Evolutionary conservation across 2,113 vertebrate species (phyloP), one percentile per base, ranked within the genome.

Genomic region (Thinocorus orbignyianus): DNA sequence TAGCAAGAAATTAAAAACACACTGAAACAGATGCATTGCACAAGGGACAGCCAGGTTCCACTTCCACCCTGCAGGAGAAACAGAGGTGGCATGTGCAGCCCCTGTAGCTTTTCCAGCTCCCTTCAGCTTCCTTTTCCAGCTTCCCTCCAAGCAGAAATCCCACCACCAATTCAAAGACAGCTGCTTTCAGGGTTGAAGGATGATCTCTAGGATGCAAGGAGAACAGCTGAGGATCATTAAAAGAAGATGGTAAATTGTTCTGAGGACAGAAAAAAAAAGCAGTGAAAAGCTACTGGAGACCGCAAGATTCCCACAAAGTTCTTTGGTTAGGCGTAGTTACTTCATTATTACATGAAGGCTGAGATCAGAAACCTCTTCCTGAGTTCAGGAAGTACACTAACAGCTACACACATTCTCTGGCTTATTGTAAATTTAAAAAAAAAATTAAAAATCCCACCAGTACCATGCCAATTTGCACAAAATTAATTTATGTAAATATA

Each of bases 1-100:
- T 44, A 82, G 83, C 35, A 93, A 93, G 74, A 97, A 94, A 87
- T 93, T 92, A 93, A 95, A 95, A 90, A 0, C 48, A 79, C 3
- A 20, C 84, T 95, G 90, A 88, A 96, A 88, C 39, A 74, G 77
- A 96, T 23, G 62, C 42, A 73, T 58, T 9, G 39, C 51, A 44
- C 13, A 55, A 30, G 77, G 84, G n/a, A 49, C 65, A 94, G 18
- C 42, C 26, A 60, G 13, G 70, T 51, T 89, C 51, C 55, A 55
- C 55, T 14, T 20, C n/a, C 73, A 90, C 42, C 24, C 77, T 74
- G 42, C 41, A 78, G 52, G 13, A 90, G 22, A 52, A 91, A 64
- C 8, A 52, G 11, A 86, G 57, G 55, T n/a, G 35, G 25, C 37
- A 65, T 11, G 14, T 10, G 41, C 11, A 91, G 61, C 46, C 35